These are phyloP conservation scores for Polydrusus cervinus DNA, from an alignment of 2,888 invertebrate genomes.

Conservation along the genomic window DNA sequence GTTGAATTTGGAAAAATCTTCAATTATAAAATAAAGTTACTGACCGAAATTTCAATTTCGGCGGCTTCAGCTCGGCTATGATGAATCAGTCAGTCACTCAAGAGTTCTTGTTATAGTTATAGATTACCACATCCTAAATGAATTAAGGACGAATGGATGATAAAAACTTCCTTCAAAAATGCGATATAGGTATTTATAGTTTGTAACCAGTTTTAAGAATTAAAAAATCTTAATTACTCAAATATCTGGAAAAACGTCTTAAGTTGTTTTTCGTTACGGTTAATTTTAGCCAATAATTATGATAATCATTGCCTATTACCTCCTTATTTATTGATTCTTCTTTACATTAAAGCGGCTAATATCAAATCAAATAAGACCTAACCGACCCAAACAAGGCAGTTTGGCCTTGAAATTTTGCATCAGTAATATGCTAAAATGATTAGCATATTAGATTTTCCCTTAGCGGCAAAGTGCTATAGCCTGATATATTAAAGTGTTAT, in stretches of 20 bases:
- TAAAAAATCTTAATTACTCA: not conserved
- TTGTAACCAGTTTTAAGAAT: not conserved
- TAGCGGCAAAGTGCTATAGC: too few species aligned
- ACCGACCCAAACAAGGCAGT: slow-evolving; percentile 7
- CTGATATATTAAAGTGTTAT: not conserved
- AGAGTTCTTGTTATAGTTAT: too few species aligned
- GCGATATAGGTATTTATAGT: too few species aligned
- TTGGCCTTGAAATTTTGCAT: slow-evolving; percentile 16
- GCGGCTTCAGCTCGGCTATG: too few species aligned
- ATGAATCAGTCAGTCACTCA: too few species aligned
- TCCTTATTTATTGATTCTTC: slow-evolving; percentile 15
- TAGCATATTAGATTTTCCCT: slow-evolving; percentile 11
- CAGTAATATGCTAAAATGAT: slow-evolving; percentile 8
- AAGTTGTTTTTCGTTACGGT: not conserved
- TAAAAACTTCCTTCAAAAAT: too few species aligned
- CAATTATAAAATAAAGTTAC: too few species aligned
- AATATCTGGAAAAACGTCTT: not conserved
- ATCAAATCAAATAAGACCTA: slow-evolving; percentile 11
- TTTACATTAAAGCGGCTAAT: slow-evolving; percentile 14
- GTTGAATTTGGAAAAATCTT: too few species aligned
- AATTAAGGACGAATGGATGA: too few species aligned
- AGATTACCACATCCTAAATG: too few species aligned
- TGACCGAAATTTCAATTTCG: too few species aligned
- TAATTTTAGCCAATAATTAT: slow-evolving; percentile 11
- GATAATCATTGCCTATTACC: slow-evolving; percentile 5